Evolutionary conservation across 2,888 invertebrate species (phyloP).

Genomic region (Cryptus armator): DNA sequence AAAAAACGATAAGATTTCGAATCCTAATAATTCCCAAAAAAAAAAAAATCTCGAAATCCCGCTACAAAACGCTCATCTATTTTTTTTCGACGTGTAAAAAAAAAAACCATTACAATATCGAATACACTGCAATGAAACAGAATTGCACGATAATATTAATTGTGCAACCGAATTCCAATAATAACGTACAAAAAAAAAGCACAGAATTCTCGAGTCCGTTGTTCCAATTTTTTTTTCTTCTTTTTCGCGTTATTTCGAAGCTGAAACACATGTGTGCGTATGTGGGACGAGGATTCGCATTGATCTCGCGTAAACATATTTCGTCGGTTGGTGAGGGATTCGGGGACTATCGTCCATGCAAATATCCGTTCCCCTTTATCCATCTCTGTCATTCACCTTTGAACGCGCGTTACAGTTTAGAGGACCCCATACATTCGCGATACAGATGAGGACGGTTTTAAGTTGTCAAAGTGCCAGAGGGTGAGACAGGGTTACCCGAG

Average conservation of each 20-base stretch:
- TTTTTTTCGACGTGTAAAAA: not conserved
- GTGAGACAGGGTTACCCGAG: conserved; percentile 50
- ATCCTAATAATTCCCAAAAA: too few relatives aligned
- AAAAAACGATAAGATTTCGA: too few relatives aligned
- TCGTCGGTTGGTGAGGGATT: conserved; percentile 33
- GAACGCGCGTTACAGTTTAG: conserved; percentile 31
- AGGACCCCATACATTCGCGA: conserved; percentile 21
- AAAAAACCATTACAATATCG: not conserved
- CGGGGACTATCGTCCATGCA: conserved; percentile 30
- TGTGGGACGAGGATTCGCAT: conserved; percentile 19
- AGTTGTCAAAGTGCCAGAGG: conserved; percentile 66
- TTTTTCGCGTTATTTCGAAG: not conserved
- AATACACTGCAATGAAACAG: too few relatives aligned
- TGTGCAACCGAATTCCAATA: not conserved
- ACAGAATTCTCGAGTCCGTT: not conserved
- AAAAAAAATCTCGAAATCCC: too few relatives aligned
- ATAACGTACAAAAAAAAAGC: not conserved
- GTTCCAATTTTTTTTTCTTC: not conserved
- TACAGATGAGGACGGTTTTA: conserved; percentile 65
- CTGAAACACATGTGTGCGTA: not conserved
- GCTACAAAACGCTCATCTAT: too few relatives aligned
- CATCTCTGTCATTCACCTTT: conserved; percentile 45
- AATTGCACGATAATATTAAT: too few relatives aligned
- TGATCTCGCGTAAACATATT: conserved; percentile 54
- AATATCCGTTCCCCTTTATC: conserved; percentile 51